A percentile compares a stretch with the other conserved stretches of the same genome.
Evolutionary conservation across 2,888 invertebrate species (phyloP).

Genomic region (Salpingus planirostris): DNA sequence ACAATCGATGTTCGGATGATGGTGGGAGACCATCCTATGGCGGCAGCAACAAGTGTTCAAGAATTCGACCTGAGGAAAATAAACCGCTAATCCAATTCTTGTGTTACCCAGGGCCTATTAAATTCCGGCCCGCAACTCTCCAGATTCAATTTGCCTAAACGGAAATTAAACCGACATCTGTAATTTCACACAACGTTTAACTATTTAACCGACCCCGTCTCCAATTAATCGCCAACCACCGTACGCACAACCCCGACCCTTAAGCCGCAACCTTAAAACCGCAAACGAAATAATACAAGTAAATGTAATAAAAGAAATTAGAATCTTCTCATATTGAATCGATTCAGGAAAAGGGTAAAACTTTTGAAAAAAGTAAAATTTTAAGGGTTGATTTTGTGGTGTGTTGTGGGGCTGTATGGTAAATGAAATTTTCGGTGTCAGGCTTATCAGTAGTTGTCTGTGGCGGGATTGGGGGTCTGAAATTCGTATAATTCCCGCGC

Average conservation of each 20-base stretch:
- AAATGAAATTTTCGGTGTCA: too few relatives aligned
- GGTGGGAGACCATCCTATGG: slow-evolving; percentile 31
- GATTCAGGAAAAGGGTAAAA: too few relatives aligned
- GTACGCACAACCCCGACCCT: too few relatives aligned
- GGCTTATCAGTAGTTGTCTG: too few relatives aligned
- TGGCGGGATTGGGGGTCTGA: slow-evolving; percentile 18
- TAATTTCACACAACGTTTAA: slow-evolving; percentile 12
- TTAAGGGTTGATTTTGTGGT: too few relatives aligned
- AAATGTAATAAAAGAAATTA: too few relatives aligned
- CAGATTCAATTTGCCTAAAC: slow-evolving; percentile 14
- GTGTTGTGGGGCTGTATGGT: too few relatives aligned
- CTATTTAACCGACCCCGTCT: slow-evolving; percentile 6
- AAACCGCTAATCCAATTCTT: slow-evolving; percentile 23
- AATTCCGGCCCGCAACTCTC: slow-evolving; percentile 6
- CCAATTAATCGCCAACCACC: too few relatives aligned
- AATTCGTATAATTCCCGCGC: slow-evolving; percentile 29
- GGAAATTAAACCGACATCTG: slow-evolving; percentile 12
- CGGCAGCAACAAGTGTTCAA: slow-evolving; percentile 36
- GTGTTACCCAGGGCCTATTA: slow-evolving; percentile 11
- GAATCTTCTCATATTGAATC: too few relatives aligned
- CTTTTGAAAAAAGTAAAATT: too few relatives aligned
- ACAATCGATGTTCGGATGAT: slow-evolving; percentile 30
- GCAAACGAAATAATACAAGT: too few relatives aligned
- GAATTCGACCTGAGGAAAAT: slow-evolving; percentile 17
- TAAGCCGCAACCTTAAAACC: too few relatives aligned